Evolutionary conservation across 2,113 vertebrate genomes (phyloP), one percentile per base, ranked within the genome.

Genomic region (Genyomyrus donnyi): DNA sequence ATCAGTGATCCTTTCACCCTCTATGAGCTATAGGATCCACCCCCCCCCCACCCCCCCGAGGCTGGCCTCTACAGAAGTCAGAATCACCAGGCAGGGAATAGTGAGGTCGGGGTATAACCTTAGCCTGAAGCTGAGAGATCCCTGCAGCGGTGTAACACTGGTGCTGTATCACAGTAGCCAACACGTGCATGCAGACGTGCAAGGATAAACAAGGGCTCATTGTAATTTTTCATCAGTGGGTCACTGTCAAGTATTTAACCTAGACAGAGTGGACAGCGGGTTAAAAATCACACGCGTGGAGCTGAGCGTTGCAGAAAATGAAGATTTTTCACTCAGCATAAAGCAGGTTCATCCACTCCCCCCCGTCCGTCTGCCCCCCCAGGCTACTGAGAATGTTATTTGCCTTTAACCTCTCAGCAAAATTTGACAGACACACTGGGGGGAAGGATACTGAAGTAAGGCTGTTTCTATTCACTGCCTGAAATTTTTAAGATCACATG

Each of bases 1-100:
- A 70, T 89, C 88, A 74, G 88, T 49, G 58, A 49, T 74, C 66
- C 46, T 27, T 77, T 77, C 88, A 80, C 27, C 62, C 46, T 77
- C 88, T 52, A 5, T 80, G 19, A 80, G 48, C 88, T 89, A 48
- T 17, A 50, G 11, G 48, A 80, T 31, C 70, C 45, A 10, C 15
- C 45, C 35, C 84, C 13, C 66, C 88, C 66, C 31, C 21, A 8
- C 58, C 5, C 39, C 46, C 5, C 46, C 46, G 24, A 1, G 7
- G 46, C 27, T 35, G 49, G 70, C 50, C 46, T 24, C n/a, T 46
- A 74, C 24, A 49, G 10, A 6, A 80, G 66, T n/a, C 27, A 48
- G 15, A 74, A 66, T n/a, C 39, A 46, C 24, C 21, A 48, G 62
- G n/a, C 31, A 88, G 6, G 62, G n/a, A 19, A 13, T 85, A 85